Evolutionary conservation across 2,888 invertebrate species (phyloP).

Genomic region (Galerucella calmariensis): DNA sequence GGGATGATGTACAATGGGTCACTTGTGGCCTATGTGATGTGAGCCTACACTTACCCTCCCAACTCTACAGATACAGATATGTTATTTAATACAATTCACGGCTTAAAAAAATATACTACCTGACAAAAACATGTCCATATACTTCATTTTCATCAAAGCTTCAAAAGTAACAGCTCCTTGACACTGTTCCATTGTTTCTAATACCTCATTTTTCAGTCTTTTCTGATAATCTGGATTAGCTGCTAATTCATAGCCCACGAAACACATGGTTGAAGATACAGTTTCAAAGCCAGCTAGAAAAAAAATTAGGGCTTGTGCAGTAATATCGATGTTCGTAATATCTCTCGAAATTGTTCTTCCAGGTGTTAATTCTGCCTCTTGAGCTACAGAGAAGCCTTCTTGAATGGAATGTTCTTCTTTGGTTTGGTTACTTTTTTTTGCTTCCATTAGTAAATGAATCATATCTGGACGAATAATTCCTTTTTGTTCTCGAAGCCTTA

Average conservation of each 20-base stretch:
- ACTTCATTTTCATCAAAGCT: slow-evolving; percentile 68
- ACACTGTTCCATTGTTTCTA: slow-evolving; percentile 41
- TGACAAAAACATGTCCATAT: slow-evolving; percentile 72
- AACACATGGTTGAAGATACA: slow-evolving; percentile 64
- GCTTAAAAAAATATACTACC: slow-evolving; percentile 54
- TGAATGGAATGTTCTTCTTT: slow-evolving; percentile 26
- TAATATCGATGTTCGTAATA: slow-evolving; percentile 66
- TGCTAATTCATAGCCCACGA: slow-evolving; percentile 69
- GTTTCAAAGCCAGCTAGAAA: slow-evolving; percentile 68
- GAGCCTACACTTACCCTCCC: too few relatives aligned
- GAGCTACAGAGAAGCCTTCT: too few relatives aligned
- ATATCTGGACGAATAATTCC: slow-evolving; percentile 58
- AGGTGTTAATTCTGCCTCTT: too few relatives aligned
- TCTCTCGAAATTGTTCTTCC: not conserved
- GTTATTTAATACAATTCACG: not conserved
- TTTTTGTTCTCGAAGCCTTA: slow-evolving; percentile 15
- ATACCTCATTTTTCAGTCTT: slow-evolving; percentile 65
- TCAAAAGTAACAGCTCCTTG: slow-evolving; percentile 66
- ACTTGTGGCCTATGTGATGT: too few relatives aligned
- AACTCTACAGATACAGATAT: too few relatives aligned
- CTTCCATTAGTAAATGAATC: slow-evolving; percentile 69
- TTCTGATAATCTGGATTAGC: slow-evolving; percentile 70
- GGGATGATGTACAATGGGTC: too few relatives aligned
- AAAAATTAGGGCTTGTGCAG: slow-evolving; percentile 68
- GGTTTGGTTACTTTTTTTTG: slow-evolving; percentile 54